These are phyloP conservation scores for Calyptommatus sinebrachiatus DNA, from an alignment of 2,113 vertebrate species.

Conservation along the genomic window DNA sequence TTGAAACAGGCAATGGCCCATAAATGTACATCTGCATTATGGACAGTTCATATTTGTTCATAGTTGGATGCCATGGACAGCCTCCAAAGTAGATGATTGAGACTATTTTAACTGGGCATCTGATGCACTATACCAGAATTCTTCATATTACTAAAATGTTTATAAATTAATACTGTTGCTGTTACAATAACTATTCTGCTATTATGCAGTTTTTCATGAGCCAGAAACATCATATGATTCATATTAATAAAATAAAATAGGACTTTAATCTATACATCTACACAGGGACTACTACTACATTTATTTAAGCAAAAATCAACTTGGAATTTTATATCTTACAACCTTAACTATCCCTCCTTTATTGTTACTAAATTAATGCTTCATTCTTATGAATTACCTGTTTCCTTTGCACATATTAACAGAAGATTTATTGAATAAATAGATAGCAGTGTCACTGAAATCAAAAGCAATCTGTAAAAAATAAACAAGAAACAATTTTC, in stretches of 20 bases:
- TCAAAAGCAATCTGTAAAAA: constrained; percentile 74
- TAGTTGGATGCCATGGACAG: no score
- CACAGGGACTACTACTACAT: not conserved
- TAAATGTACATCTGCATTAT: no score
- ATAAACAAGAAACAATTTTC: constrained; percentile 33
- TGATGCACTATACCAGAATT: no score
- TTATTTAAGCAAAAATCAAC: not conserved
- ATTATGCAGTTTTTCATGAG: no score
- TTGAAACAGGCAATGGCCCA: no score
- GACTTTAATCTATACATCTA: not conserved
- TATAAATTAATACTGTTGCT: no score
- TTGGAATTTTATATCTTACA: constrained; percentile 16
- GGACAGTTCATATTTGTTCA: no score
- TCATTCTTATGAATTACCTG: constrained; percentile 70
- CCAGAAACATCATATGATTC: no score
- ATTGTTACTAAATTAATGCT: constrained; percentile 25
- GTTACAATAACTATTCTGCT: no score
- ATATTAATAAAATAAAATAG: not conserved
- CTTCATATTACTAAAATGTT: no score
- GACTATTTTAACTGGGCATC: no score
- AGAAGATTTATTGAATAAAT: constrained; percentile 82
- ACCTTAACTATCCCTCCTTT: constrained; percentile 11
- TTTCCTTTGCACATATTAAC: constrained; percentile 76
- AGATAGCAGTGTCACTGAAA: constrained; percentile 73
- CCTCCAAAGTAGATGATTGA: no score